Percentiles rank a stretch among this genome's conserved stretches.
phyloP scores from a whole-genome alignment of 2,797 vertebrate species.

The Pterois miles region DNA sequence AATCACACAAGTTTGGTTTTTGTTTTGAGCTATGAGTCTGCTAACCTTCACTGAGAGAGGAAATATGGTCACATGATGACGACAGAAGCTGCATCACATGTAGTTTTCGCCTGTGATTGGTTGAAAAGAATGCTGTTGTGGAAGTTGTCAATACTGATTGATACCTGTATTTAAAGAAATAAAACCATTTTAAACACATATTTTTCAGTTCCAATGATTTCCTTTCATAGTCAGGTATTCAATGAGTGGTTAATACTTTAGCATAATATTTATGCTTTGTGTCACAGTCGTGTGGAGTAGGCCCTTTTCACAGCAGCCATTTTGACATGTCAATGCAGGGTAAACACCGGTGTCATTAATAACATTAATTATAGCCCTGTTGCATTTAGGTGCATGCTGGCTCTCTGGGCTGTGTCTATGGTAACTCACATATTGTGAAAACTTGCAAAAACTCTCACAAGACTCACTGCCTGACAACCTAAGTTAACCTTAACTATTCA shows the following conservation, averaged over 20 bases:
- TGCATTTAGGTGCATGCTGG: no score
- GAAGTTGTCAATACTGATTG: slow-evolving; percentile 31
- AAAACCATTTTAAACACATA: slow-evolving; percentile 41
- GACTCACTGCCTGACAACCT: no score
- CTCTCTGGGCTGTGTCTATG: no score
- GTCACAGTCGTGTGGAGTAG: not conserved
- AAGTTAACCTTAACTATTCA: no score
- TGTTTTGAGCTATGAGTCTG: slow-evolving; percentile 5
- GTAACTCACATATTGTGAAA: no score
- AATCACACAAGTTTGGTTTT: slow-evolving; percentile 11
- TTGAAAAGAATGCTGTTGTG: slow-evolving; percentile 11
- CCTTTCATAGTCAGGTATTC: not conserved
- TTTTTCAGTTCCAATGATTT: not conserved
- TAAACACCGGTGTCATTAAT: no score
- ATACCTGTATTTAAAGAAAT: slow-evolving; percentile 60
- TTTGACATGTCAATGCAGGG: no score
- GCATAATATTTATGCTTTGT: not conserved
- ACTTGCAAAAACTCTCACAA: no score
- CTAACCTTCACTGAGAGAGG: not conserved
- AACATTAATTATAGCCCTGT: no score
- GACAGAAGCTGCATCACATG: not conserved
- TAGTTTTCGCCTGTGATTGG: not conserved
- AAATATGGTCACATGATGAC: not conserved
- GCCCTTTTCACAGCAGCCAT: no score
- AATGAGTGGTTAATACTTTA: not conserved